phyloP scores from a whole-genome alignment of 2,888 invertebrate species.

The Calameuta filiformis region DNA sequence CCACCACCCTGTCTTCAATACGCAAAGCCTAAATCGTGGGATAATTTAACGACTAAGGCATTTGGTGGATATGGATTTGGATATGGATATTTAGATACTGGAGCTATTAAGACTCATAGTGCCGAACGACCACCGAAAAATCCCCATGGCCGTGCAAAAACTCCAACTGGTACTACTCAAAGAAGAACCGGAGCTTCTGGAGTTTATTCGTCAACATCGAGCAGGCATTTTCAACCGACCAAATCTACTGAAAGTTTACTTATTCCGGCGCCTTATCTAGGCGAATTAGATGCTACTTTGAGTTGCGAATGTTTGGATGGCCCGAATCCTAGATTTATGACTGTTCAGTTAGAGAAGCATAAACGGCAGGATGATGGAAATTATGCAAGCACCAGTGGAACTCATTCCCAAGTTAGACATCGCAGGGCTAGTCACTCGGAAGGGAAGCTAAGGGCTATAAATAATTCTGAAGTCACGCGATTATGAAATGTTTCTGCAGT shows the following conservation, averaged over 20 bases:
- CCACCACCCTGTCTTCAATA: slow-evolving; percentile 65
- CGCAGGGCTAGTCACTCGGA: slow-evolving; percentile 62
- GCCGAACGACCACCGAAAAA: slow-evolving; percentile 61
- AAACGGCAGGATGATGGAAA: slow-evolving; percentile 39
- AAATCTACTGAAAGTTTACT: slow-evolving; percentile 86
- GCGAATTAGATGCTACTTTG: slow-evolving; percentile 75
- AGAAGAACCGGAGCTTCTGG: slow-evolving; percentile 64
- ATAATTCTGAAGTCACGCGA: slow-evolving; percentile 44
- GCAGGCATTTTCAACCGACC: slow-evolving; percentile 73
- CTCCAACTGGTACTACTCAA: slow-evolving; percentile 63
- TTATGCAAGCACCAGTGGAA: slow-evolving; percentile 10
- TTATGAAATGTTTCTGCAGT: background rate
- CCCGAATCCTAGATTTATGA: slow-evolving; percentile 34
- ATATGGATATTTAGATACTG: slow-evolving; percentile 81
- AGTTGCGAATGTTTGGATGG: slow-evolving; percentile 78
- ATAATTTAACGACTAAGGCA: slow-evolving; percentile 86
- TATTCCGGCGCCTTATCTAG: slow-evolving; percentile 75
- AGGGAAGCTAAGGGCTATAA: slow-evolving; percentile 50
- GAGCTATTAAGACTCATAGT: slow-evolving; percentile 64
- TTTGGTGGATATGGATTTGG: slow-evolving; percentile 89
- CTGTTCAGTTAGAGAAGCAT: slow-evolving; percentile 57
- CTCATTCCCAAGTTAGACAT: slow-evolving; percentile 47
- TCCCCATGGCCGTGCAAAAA: slow-evolving; percentile 73
- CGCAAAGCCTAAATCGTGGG: slow-evolving; percentile 89
- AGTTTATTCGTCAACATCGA: slow-evolving; percentile 63